A percentile compares a stretch with the other conserved stretches of the same genome.
phyloP scores from a whole-genome alignment of 2,797 vertebrate genomes.

The Gymnocypris eckloni region DNA sequence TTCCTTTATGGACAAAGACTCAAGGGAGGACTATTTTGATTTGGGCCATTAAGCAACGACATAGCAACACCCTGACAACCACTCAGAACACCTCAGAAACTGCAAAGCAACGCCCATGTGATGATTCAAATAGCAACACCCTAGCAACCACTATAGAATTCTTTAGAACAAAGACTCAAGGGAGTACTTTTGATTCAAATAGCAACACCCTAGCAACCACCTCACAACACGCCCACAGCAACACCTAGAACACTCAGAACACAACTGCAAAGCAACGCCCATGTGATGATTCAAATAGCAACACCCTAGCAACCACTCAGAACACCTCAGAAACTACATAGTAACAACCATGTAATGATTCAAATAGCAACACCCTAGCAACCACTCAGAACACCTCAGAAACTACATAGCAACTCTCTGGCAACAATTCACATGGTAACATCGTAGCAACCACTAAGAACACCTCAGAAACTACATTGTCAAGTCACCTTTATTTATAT shows the following conservation, averaged over 20 bases:
- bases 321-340: background rate
- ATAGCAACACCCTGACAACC: background rate
- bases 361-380: background rate
- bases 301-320: background rate
- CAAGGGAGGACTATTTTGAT: background rate
- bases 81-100: background rate
- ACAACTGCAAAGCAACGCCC: background rate
- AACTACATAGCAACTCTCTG: background rate
- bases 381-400: background rate
- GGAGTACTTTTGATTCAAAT: too few species aligned
- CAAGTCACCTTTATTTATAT: too few species aligned
- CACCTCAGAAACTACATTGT: too few species aligned
- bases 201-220: background rate
- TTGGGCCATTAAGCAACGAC: background rate
- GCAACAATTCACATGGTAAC: accelerated
- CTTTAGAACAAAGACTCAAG: too few species aligned
- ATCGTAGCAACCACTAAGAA: background rate
- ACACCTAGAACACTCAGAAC: background rate
- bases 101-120: background rate
- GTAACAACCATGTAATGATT: too few species aligned
- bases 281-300: background rate
- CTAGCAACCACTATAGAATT: background rate
- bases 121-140: background rate
- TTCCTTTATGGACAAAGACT: background rate
- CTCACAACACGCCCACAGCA: too few species aligned